A percentile compares a stretch with the other conserved stretches of the same genome.
These are phyloP conservation scores for Patagioenas fasciata DNA, from an alignment of 2,113 vertebrate species.

Conservation along the genomic window DNA sequence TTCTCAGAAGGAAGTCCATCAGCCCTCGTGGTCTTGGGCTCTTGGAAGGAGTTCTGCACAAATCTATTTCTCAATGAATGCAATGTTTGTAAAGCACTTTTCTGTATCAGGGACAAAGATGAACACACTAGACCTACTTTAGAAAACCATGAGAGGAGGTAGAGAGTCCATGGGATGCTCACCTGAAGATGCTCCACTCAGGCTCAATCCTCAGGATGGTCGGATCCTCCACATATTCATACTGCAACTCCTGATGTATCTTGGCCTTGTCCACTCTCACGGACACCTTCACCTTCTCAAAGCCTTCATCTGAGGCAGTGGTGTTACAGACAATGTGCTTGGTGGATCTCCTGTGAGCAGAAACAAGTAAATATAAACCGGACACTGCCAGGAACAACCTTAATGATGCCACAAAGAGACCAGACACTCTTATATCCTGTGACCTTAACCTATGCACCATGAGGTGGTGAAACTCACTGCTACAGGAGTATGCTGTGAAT, in stretches of 20 bases:
- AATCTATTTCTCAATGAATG: neutral
- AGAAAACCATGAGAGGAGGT: fast-evolving
- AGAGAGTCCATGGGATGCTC: neutral
- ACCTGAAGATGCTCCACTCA: constrained; percentile 99
- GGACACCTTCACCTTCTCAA: constrained; percentile 86
- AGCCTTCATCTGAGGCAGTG: constrained; percentile 83
- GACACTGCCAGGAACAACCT: neutral
- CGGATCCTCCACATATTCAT: constrained; percentile 95
- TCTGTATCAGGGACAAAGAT: neutral
- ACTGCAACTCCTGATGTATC: constrained; percentile 88
- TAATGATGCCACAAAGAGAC: neutral
- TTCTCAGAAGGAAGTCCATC: neutral
- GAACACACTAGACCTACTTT: neutral
- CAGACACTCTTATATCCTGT: neutral
- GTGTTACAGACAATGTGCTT: constrained; percentile 91
- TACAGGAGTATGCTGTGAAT: neutral
- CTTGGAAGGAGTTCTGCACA: neutral
- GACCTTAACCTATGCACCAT: neutral
- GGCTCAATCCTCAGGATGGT: constrained; percentile 92
- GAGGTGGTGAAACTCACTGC: neutral
- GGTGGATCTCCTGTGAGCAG: constrained; percentile 81
- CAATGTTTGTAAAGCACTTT: neutral
- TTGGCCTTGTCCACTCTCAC: constrained; percentile 93
- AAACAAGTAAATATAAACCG: neutral
- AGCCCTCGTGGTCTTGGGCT: neutral